These are phyloP conservation scores for Riptortus pedestris DNA, from an alignment of 1,140 invertebrate species.

Conservation along the genomic window DNA sequence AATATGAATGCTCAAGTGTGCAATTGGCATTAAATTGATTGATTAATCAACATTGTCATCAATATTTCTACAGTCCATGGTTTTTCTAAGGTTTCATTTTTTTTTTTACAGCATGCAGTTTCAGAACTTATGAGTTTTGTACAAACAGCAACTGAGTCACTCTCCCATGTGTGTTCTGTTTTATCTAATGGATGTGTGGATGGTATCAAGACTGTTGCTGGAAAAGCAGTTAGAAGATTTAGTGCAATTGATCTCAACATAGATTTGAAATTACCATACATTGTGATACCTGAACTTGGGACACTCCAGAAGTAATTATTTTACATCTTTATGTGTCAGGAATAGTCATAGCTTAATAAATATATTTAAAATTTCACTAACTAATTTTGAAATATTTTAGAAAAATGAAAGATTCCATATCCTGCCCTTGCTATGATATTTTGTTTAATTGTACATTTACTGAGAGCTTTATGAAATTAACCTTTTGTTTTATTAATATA, in stretches of 20 bases:
- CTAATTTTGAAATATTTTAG: background rate
- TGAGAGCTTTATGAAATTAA: too few relatives aligned
- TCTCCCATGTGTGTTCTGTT: conserved; percentile 31
- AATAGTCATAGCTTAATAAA: background rate
- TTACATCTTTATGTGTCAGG: background rate
- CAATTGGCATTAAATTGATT: too few relatives aligned
- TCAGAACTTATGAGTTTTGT: conserved; percentile 66
- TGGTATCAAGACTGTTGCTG: conserved; percentile 35
- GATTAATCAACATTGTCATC: too few relatives aligned
- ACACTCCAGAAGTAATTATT: conserved; percentile 57
- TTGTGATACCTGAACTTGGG: conserved; percentile 67
- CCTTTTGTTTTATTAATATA: too few relatives aligned
- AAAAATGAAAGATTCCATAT: too few relatives aligned
- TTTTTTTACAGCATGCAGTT: conserved; percentile 53
- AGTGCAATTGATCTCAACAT: conserved; percentile 62
- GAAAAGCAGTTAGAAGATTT: conserved; percentile 48
- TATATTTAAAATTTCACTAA: background rate
- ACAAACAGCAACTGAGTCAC: conserved; percentile 39
- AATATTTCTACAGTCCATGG: too few relatives aligned
- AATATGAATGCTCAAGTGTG: too few relatives aligned
- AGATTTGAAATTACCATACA: conserved; percentile 65
- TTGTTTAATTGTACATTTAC: too few relatives aligned
- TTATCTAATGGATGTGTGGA: conserved; percentile 31
- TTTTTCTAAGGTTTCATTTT: conserved; percentile 15
- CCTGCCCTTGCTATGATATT: too few relatives aligned